Conservation (phyloP, 2,797 vertebrate species). For the Lemur catta region DNA sequence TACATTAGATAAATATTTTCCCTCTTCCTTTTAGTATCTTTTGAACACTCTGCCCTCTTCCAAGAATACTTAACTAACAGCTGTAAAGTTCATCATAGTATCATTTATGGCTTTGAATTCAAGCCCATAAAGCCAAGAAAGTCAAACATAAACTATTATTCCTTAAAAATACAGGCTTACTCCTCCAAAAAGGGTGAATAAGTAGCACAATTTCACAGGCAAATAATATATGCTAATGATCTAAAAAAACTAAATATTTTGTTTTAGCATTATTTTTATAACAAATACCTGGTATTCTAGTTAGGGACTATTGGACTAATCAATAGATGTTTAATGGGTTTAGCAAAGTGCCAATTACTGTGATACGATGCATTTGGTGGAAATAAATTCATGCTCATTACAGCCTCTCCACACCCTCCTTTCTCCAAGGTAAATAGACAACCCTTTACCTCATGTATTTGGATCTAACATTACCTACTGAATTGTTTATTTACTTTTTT, state of each 20-base stretch:
- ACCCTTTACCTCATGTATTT: neutral
- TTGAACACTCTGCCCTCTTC: conserved; percentile 23
- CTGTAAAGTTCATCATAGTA: conserved; percentile 28
- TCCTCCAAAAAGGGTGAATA: neutral
- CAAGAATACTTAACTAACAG: conserved; percentile 41
- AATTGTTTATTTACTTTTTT: neutral
- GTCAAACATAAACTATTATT: neutral
- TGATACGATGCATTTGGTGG: neutral
- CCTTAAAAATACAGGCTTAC: neutral
- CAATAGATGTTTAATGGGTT: neutral
- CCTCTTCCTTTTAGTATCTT: conserved; percentile 13
- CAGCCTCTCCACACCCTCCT: neutral
- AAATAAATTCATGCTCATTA: neutral
- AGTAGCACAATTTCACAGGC: neutral
- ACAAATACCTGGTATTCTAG: neutral
- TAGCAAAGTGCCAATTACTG: neutral
- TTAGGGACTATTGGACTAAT: neutral
- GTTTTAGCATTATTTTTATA: neutral
- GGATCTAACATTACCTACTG: neutral
- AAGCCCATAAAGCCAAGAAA: neutral
- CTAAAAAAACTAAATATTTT: neutral
- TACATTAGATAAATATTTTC: conserved; percentile 40
- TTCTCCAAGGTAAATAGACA: neutral
- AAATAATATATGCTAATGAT: neutral
- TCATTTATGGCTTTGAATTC: conserved; percentile 39